Base-by-base conservation (phyloP, 1,140 invertebrate genomes). In the Rhizoglyphus robini region DNA sequence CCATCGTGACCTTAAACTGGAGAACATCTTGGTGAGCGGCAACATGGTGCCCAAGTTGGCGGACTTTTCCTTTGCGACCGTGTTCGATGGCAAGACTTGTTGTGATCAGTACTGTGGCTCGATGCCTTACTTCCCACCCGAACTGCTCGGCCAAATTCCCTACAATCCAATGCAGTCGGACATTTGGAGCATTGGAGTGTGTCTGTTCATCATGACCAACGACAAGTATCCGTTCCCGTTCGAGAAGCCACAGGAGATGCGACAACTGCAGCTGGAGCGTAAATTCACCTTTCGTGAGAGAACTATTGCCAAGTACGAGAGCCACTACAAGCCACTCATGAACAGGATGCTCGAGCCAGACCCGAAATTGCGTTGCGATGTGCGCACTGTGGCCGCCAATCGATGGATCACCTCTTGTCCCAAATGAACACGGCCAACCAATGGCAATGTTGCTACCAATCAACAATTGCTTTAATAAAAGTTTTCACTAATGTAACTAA, bases 341-440 rank as follows among this genome's bases (percentile, higher is more conserved):
- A 78, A 81, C 2, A 82, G 84, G 61, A 84, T 90, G 68, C 74
- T 90, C 4, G 87, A 91, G 73, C 88, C 88, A 0, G 85, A 89
- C n/a, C n/a, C n/a, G n/a, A n/a, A n/a, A n/a, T n/a, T n/a, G n/a
- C n/a, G n/a, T n/a, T n/a, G n/a, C n/a, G n/a, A n/a, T n/a, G n/a
- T n/a, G n/a, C n/a, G n/a, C n/a, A n/a, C n/a, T n/a, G n/a, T n/a
- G n/a, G n/a, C n/a, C n/a, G n/a, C n/a, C n/a, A n/a, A n/a, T n/a
- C n/a, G n/a, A n/a, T n/a, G n/a, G n/a, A n/a, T n/a, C n/a, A n/a
- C n/a, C n/a, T n/a, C n/a, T n/a, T n/a, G n/a, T n/a, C n/a, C n/a
- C n/a, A n/a, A n/a, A n/a, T n/a, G n/a, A n/a, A n/a, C n/a, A n/a
- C n/a, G n/a, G n/a, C n/a, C n/a, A n/a, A n/a, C n/a, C n/a, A n/a